Conservation (phyloP, 2,797 vertebrate species). For the Nannoperca australis region DNA sequence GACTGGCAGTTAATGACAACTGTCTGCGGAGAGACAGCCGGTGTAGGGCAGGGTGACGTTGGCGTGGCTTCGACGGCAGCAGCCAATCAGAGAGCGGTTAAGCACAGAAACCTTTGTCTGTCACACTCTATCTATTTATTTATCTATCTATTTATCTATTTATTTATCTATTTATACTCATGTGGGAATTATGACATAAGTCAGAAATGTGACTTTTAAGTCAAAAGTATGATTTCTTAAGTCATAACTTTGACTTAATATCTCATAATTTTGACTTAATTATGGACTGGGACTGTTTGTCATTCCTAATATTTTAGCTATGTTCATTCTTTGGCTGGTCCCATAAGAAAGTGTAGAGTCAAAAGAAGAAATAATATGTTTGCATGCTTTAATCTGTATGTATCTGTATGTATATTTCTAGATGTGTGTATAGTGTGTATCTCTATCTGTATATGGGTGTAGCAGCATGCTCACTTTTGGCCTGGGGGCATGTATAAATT, state of each 20-base stretch:
- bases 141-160: not conserved
- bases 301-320: not conserved
- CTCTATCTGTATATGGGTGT: not conserved
- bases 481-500: not conserved
- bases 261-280: not conserved
- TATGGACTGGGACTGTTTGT: too few species aligned
- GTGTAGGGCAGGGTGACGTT: conserved; percentile 16
- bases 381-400: not conserved
- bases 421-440: too few species aligned
- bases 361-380: not conserved
- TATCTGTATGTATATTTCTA: not conserved
- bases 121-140: not conserved
- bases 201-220: not conserved
- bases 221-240: not conserved
- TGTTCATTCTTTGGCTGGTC: not conserved
- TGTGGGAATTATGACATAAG: not conserved
- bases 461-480: not conserved
- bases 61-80: conserved; percentile 45
- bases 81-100: conserved; percentile 68
- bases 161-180: not conserved
- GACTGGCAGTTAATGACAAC: conserved; percentile 55
- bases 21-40: conserved; percentile 56
- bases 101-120: not conserved
- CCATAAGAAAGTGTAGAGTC: too few species aligned
- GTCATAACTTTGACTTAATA: not conserved